phyloP scores from a whole-genome alignment of 2,113 vertebrate genomes.

The Perognathus longimembris region DNA sequence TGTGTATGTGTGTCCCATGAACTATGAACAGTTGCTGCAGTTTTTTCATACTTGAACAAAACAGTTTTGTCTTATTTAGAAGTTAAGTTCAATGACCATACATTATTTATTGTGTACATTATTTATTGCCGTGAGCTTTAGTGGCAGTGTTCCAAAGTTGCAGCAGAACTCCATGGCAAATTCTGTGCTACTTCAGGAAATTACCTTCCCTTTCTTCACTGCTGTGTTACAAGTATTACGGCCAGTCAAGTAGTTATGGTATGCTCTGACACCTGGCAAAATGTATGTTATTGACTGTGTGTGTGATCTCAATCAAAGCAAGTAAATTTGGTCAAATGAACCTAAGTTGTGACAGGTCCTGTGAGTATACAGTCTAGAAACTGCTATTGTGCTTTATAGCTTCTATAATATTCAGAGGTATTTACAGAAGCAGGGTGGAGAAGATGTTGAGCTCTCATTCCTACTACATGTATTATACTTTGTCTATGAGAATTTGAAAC shows the following conservation, averaged over 20 bases:
- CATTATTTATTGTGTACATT: background rate
- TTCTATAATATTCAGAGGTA: background rate
- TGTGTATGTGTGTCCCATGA: background rate
- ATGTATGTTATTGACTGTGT: background rate
- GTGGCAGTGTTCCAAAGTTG: background rate
- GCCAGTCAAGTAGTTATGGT: background rate
- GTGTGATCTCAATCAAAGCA: background rate
- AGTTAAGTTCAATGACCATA: background rate
- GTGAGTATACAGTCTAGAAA: background rate
- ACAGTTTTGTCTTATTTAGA: background rate
- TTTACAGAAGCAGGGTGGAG: background rate
- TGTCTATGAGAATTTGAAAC: background rate
- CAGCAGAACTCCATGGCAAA: background rate
- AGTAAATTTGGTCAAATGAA: background rate
- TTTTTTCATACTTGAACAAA: conserved; percentile 14
- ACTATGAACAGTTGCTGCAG: background rate
- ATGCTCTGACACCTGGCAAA: background rate
- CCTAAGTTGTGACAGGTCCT: background rate
- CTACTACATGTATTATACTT: background rate
- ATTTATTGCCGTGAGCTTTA: background rate
- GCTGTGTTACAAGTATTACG: background rate
- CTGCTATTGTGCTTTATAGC: background rate
- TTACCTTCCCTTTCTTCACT: background rate
- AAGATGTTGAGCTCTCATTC: background rate
- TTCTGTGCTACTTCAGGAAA: background rate